These are phyloP conservation scores for Apogon talboti DNA, from an alignment of 2,797 vertebrate genomes.

Conservation along the genomic window DNA sequence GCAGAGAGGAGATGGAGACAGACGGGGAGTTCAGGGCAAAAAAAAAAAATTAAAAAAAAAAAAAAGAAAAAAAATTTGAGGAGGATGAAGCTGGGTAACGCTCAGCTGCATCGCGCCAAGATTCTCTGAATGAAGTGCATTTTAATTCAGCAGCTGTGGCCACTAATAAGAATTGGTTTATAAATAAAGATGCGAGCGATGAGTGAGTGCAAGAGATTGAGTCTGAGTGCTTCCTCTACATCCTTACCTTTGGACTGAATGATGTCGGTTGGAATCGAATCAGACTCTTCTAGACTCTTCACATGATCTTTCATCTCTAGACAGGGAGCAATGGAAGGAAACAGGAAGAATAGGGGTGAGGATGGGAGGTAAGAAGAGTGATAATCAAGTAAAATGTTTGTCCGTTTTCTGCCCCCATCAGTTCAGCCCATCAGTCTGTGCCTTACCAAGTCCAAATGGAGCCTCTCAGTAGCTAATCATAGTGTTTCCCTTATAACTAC, in stretches of 20 bases:
- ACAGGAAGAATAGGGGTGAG: conserved; percentile 12
- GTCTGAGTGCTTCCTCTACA: conserved; percentile 28
- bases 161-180: conserved; percentile 70
- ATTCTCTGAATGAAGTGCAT: conserved; percentile 57
- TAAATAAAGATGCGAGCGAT: conserved; percentile 59
- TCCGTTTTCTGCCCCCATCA: conserved; percentile 32
- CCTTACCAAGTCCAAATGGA: conserved; percentile 15
- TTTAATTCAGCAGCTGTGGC: conserved; percentile 77
- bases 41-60: not conserved
- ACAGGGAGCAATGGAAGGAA: conserved; percentile 29
- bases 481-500: conserved; percentile 12
- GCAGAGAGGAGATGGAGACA: conserved; percentile 61
- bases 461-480: conserved; percentile 12
- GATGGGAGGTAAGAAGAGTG: conserved; percentile 20
- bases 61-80: conserved; percentile 3
- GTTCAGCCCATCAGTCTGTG: conserved; percentile 29
- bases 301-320: conserved; percentile 72
- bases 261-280: conserved; percentile 75
- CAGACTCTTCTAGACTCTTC: conserved; percentile 68
- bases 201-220: conserved; percentile 20
- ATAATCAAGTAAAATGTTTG: conserved; percentile 42
- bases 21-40: conserved; percentile 22
- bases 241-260: conserved; percentile 85
- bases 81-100: conserved; percentile 54
- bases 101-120: conserved; percentile 53